Conservation (phyloP, 2,888 invertebrate species). For the Drosophila ezoana region DNA sequence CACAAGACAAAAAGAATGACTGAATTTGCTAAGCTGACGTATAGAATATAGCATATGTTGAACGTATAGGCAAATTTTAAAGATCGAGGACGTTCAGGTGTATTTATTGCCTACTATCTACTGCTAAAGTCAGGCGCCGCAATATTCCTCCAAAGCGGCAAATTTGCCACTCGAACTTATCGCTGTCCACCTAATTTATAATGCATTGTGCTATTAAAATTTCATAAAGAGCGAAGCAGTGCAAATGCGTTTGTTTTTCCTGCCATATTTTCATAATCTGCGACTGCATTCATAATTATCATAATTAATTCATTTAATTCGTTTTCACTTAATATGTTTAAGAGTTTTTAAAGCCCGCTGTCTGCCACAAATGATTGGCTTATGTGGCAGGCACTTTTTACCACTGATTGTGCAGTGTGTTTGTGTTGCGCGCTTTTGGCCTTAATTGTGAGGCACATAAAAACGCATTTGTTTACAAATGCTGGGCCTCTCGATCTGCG, state of each 20-base stretch:
- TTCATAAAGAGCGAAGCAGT: constrained; percentile 3
- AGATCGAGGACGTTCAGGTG: no score
- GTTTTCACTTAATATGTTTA: constrained; percentile 4
- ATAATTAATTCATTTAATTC: constrained; percentile 31
- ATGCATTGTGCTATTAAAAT: background rate
- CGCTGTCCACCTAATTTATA: no score
- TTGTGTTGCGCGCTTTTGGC: constrained; percentile 18
- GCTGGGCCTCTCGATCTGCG: constrained; percentile 5
- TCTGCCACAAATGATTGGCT: constrained; percentile 16
- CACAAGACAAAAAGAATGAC: no score
- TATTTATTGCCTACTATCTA: no score
- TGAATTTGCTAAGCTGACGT: no score
- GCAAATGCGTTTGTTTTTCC: background rate
- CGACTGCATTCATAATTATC: constrained; percentile 13
- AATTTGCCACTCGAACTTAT: no score
- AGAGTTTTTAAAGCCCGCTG: constrained; percentile 4
- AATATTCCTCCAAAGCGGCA: no score
- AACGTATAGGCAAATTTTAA: no score
- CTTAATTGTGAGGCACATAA: constrained; percentile 21
- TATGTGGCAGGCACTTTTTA: constrained; percentile 34
- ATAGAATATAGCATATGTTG: no score
- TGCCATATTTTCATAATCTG: constrained; percentile 8
- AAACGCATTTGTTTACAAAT: constrained; percentile 23
- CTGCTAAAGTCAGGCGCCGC: no score
- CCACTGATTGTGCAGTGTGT: constrained; percentile 28